Base-by-base conservation (phyloP, 2,888 invertebrate species). In the Drosophila buzzatii region DNA sequence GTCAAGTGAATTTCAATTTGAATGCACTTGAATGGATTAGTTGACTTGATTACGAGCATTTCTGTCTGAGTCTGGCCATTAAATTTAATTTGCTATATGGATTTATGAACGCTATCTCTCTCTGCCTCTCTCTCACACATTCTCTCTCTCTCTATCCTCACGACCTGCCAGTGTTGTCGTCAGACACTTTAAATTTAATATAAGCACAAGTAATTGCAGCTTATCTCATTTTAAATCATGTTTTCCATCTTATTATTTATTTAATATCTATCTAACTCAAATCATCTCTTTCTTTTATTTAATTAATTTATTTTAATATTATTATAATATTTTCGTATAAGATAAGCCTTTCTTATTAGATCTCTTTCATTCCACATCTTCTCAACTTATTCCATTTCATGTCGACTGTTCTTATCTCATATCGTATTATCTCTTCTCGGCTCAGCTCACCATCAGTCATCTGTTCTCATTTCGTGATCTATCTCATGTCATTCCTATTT, bases 71-170 rank as follows among this genome's bases (percentile, higher is more conserved):
- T 64, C 75, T 57, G 79, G 41, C 66, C 63, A 77, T 75, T 79
- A 73, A 79, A 85, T 79, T 83, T 84, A 83, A 88, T 84, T 84
- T 85, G 74, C 69, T 81, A 67, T 88, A 77, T 82, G 81, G 71
- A 82, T 75, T 83, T 84, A 58, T 37, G 35, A 53, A 20, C 20
- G 9, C 16, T 12, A 12, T 12, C 27, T 27, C 10, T 16, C n/a
- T 6, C n/a, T 23, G n/a, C 16, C n/a, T 33, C 2, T 4, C 7
- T 37, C 4, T 27, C 3, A 3, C 23, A 4, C 23, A 4, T 4
- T 23, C 4, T 4, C 41, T 18, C 23, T 31, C 18, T 7, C 53
- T 39, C 18, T 14, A n/a, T 12, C 27, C 23, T 23, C 4, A 31
- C 2, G n/a, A 31, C 2, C 31, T n/a, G 9, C 2, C 31, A 16